These are phyloP conservation scores for Acropternis orthonyx DNA, from an alignment of 2,797 vertebrate genomes.

Conservation along the genomic window DNA sequence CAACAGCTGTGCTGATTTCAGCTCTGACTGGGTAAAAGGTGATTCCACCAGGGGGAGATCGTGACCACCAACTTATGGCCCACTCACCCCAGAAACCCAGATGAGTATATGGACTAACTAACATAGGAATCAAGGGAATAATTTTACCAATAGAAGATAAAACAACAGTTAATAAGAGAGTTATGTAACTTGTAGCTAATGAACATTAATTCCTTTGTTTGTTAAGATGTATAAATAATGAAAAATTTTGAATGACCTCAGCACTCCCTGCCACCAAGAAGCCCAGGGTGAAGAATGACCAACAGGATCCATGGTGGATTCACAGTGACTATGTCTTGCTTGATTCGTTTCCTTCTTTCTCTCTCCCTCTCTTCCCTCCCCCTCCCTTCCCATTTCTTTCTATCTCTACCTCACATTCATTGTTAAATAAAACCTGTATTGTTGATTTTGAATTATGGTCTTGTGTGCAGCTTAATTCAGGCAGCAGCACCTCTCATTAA, in stretches of 20 bases:
- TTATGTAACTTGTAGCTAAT: background rate
- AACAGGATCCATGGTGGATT: background rate
- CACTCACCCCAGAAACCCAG: background rate
- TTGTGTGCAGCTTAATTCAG: background rate
- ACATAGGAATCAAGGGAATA: background rate
- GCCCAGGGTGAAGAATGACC: background rate
- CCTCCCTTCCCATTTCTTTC: background rate
- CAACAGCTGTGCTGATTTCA: background rate
- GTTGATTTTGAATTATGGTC: background rate
- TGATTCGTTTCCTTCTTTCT: background rate
- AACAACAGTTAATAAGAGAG: background rate
- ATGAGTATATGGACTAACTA: background rate
- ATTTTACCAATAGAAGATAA: background rate
- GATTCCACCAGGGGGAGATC: background rate
- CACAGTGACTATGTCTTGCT: background rate
- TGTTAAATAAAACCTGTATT: background rate
- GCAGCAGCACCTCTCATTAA: background rate
- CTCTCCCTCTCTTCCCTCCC: background rate
- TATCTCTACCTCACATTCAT: background rate
- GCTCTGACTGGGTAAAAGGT: background rate
- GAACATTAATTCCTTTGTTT: background rate
- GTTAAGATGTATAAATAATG: background rate
- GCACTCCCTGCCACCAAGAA: background rate
- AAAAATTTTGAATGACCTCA: background rate
- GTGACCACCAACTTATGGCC: background rate